Percentiles rank a stretch among this genome's conserved stretches.
These are phyloP conservation scores for Pimephales promelas DNA, from an alignment of 2,113 vertebrate genomes.

Conservation along the genomic window DNA sequence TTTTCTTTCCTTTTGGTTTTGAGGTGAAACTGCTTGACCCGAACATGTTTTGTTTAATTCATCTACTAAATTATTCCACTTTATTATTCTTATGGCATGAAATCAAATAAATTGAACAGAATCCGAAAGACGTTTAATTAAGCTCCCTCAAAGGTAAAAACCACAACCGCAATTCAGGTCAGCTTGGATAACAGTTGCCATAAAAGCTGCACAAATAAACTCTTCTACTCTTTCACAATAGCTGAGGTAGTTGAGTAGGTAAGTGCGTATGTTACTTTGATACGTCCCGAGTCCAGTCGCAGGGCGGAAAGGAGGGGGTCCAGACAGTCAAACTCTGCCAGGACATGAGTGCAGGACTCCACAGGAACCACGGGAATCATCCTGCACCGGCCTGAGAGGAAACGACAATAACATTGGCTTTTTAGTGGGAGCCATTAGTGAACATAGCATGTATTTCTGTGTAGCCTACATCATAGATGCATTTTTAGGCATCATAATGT, in stretches of 20 bases:
- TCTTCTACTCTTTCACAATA: neutral
- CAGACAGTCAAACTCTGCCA: conserved; percentile 91
- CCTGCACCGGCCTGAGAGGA: conserved; percentile 47
- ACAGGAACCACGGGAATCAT: conserved; percentile 77
- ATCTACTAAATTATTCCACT: neutral
- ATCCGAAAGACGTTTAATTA: neutral
- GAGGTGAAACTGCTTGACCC: neutral
- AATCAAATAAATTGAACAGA: neutral
- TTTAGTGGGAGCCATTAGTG: neutral
- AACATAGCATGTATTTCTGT: neutral
- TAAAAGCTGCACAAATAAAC: neutral
- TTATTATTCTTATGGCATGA: neutral
- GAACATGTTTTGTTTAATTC: neutral
- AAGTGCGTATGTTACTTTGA: conserved; percentile 79
- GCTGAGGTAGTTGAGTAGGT: neutral
- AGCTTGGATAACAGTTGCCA: neutral
- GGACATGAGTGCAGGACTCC: conserved; percentile 82
- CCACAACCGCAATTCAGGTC: neutral
- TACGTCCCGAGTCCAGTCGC: conserved; percentile 89
- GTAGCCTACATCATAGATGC: neutral
- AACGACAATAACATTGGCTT: neutral
- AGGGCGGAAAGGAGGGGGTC: conserved; percentile 89
- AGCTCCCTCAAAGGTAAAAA: neutral
- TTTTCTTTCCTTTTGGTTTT: neutral
- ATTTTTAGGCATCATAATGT: neutral